phyloP scores from a whole-genome alignment of 2,888 invertebrate species.

The Himalopsyche japonica region DNA sequence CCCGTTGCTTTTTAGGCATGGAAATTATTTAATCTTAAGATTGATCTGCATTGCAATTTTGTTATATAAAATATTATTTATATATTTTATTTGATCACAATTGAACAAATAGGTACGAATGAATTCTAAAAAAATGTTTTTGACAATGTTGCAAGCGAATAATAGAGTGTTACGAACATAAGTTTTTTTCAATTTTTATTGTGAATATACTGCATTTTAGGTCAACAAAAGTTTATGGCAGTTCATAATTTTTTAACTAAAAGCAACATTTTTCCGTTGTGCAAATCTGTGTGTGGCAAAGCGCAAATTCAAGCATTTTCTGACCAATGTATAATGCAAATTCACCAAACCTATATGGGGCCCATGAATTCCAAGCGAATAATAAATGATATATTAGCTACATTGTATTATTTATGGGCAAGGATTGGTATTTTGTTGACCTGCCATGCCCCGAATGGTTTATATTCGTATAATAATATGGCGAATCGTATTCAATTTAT shows the following conservation, averaged over 20 bases:
- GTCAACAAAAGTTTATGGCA: not conserved
- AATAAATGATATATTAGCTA: conserved; percentile 11
- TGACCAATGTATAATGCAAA: not conserved
- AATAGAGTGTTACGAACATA: too few relatives aligned
- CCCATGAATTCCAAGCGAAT: not conserved
- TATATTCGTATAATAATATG: not conserved
- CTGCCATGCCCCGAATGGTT: not conserved
- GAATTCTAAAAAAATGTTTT: too few relatives aligned
- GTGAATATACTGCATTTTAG: not conserved
- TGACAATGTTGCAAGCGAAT: too few relatives aligned
- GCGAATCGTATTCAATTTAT: not conserved
- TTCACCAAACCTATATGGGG: not conserved
- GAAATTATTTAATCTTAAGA: too few relatives aligned
- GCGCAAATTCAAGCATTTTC: not conserved
- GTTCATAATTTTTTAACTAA: not conserved
- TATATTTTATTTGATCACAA: too few relatives aligned
- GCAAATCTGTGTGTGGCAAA: not conserved
- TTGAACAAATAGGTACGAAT: too few relatives aligned
- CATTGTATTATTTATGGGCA: conserved; percentile 11
- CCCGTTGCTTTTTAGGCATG: too few relatives aligned
- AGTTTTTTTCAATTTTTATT: not conserved
- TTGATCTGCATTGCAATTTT: too few relatives aligned
- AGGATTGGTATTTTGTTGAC: conserved; percentile 4
- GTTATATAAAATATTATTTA: too few relatives aligned
- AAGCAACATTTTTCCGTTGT: not conserved